Evolutionary conservation across 1,140 invertebrate genomes (phyloP), one percentile per base, ranked within the genome.

Genomic region (Drosophila bocqueti): DNA sequence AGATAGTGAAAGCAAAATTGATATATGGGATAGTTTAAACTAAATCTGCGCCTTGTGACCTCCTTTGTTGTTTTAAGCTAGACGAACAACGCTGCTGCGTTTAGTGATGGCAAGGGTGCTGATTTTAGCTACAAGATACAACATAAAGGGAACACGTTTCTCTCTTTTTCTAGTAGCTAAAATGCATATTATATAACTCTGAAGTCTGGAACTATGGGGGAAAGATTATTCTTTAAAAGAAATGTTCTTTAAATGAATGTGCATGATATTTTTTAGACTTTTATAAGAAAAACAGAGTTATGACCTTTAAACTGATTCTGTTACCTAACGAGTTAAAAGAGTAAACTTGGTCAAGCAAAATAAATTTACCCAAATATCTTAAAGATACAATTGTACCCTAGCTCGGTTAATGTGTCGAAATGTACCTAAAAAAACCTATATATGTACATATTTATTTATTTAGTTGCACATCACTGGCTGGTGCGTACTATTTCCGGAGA

Each of bases 1-100:
- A 87, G 84, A 87, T 87, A 87, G 72, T 67, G 47, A 50, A 75
- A 64, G 50, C 47, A 69, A 78, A 87, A 75, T 84, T 87, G 84
- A 87, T 87, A 90, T 90, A 87, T 87, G 72, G 64, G 76, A 73
- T 87, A 83, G 67, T 87, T 87, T 89, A 78, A 83, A 79, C 47
- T 78, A 85, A 87, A 83, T 84, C 83, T 89, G 61, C 66, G 62
- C 69, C 83, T 72, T 79, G 84, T 83, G 76, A 71, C 76, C 63
- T 50, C 57, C 54, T 59, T 24, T 50, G 63, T 68, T 71, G 45
- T 49, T 73, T 34, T 58, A 47, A 31, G 45, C 24, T 38, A 36
- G 34, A 47, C 42, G 21, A 29, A 46, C 34, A 16, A n/a, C 55
- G 36, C 15, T 36, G 29, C 31, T 43, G 60, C 62, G 62, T 34